phyloP scores from a whole-genome alignment of 2,797 vertebrate species.

The Phyllotis vaccarum region DNA sequence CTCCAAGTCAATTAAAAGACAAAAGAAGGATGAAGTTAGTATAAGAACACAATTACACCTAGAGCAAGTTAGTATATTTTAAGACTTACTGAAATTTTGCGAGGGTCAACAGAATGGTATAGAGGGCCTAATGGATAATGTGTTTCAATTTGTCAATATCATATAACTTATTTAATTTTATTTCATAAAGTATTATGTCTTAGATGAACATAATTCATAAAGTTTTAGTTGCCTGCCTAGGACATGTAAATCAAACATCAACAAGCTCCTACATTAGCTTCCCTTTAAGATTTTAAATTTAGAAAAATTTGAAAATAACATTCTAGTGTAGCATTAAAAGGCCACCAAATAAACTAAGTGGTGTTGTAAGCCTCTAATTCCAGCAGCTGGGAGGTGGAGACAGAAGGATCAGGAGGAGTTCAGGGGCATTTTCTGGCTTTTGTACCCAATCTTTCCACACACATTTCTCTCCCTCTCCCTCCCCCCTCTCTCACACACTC shows the following conservation, averaged over 20 bases:
- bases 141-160: constrained; percentile 1
- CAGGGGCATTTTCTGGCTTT: no score
- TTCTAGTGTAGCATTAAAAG: background rate
- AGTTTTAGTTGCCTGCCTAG: background rate
- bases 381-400: no score
- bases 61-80: background rate
- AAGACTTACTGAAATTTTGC: background rate
- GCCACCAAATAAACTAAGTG: background rate
- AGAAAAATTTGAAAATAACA: background rate
- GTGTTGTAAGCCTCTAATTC: no score
- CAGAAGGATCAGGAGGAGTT: no score
- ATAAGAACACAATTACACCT: background rate
- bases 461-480: no score
- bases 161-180: background rate
- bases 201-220: constrained; percentile 3
- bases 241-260: background rate
- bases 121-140: background rate
- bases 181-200: background rate
- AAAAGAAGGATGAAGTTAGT: background rate
- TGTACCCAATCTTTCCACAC: no score
- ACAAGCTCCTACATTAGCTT: background rate
- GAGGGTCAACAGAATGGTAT: background rate
- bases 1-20: constrained; percentile 14
- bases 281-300: background rate
- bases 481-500: no score